These are phyloP conservation scores for Panagrolaimus sp. DNA, from an alignment of 1,140 invertebrate species.

Conservation along the genomic window DNA sequence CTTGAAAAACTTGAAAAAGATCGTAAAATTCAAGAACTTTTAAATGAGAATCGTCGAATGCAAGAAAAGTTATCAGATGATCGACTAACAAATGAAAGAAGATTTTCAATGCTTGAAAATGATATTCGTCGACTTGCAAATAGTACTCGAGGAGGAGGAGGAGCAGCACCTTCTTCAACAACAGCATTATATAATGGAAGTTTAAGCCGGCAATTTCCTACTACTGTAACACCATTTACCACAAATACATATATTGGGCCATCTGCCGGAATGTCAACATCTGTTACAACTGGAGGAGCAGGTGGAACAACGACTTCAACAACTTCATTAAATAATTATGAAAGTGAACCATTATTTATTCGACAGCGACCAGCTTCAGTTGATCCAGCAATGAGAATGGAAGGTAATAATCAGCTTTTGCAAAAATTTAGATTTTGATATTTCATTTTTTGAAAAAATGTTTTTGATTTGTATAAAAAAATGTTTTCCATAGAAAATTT, in stretches of 20 bases:
- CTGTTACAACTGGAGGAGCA: background rate
- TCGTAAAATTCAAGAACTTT: background rate
- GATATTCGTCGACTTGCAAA: background rate
- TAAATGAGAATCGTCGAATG: constrained; percentile 2
- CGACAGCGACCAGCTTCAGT: background rate
- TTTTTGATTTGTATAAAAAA: too few species aligned
- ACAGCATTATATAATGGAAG: too few species aligned
- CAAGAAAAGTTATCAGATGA: background rate
- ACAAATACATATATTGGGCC: too few species aligned
- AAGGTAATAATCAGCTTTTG: too few species aligned
- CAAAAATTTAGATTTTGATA: too few species aligned
- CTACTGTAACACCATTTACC: too few species aligned
- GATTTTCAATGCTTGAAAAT: background rate
- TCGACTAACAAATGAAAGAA: background rate
- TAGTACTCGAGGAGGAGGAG: background rate
- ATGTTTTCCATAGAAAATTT: too few species aligned
- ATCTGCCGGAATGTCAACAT: background rate
- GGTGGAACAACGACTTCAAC: background rate
- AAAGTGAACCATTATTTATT: background rate
- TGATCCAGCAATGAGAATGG: background rate
- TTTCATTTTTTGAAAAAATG: too few species aligned
- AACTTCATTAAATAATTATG: background rate
- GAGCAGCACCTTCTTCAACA: too few species aligned
- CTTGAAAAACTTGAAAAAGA: constrained; percentile 4
- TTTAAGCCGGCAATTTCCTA: too few species aligned